These are phyloP conservation scores for Paedocypris sp. DNA, from an alignment of 2,113 vertebrate genomes.

Conservation along the genomic window DNA sequence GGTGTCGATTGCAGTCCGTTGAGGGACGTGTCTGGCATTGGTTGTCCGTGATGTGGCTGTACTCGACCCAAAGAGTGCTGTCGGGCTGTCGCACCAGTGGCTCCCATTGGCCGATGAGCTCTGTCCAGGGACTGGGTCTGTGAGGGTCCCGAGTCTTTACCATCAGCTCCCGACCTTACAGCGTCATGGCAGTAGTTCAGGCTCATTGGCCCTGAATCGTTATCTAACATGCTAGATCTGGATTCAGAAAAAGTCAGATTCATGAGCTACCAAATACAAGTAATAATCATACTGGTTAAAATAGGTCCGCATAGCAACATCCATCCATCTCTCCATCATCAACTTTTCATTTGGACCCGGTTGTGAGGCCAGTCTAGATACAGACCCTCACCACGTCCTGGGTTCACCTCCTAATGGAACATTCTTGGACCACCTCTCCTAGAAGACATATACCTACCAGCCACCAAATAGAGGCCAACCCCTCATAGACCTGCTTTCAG, in stretches of 20 bases:
- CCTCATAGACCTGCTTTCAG: too few relatives aligned
- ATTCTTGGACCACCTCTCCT: too few relatives aligned
- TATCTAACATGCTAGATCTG: slow-evolving; percentile 69
- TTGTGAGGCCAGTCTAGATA: too few relatives aligned
- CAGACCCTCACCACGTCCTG: too few relatives aligned
- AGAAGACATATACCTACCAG: too few relatives aligned
- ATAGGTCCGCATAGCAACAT: too few relatives aligned
- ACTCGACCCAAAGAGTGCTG: slow-evolving; percentile 73
- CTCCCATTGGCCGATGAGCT: slow-evolving; percentile 48
- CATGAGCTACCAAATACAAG: too few relatives aligned
- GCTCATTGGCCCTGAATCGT: slow-evolving; percentile 63
- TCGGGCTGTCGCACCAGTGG: slow-evolving; percentile 41
- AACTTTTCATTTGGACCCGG: too few relatives aligned
- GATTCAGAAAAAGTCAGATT: neutral
- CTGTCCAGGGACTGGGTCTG: slow-evolving; percentile 68
- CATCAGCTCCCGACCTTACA: slow-evolving; percentile 50
- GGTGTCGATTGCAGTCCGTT: slow-evolving; percentile 58
- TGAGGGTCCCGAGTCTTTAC: slow-evolving; percentile 55
- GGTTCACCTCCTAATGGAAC: too few relatives aligned
- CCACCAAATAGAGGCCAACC: too few relatives aligned
- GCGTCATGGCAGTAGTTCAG: slow-evolving; percentile 60
- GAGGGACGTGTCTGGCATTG: slow-evolving; percentile 56
- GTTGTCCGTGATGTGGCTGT: slow-evolving; percentile 56
- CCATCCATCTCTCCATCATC: too few relatives aligned
- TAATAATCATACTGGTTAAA: too few relatives aligned